phyloP scores from a whole-genome alignment of 2,113 vertebrate genomes.

The Athene noctua region DNA sequence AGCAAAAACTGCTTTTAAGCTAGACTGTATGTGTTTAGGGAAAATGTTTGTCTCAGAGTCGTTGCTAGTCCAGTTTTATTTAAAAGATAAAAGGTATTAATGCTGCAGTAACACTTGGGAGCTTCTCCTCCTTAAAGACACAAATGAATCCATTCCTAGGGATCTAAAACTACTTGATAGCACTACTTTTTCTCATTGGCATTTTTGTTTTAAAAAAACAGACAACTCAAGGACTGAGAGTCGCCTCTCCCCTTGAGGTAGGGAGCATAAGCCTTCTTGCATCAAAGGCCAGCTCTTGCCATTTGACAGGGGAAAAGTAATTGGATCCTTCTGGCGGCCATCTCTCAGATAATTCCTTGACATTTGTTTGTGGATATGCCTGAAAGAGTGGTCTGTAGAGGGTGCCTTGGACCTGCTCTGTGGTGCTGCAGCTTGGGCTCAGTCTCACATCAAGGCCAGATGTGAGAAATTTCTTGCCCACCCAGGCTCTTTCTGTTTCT shows the following conservation, averaged over 20 bases:
- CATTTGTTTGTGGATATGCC: constrained; percentile 14
- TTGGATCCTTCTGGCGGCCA: not conserved
- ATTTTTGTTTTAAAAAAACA: not conserved
- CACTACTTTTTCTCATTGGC: not conserved
- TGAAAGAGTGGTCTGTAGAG: not conserved
- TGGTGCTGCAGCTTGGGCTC: not conserved
- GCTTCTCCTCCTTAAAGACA: not conserved
- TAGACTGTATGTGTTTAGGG: not conserved
- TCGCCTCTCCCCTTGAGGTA: not conserved
- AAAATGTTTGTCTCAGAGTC: not conserved
- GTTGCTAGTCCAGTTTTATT: not conserved
- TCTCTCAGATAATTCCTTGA: not conserved
- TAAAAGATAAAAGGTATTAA: not conserved
- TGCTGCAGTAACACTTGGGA: not conserved
- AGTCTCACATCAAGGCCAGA: not conserved
- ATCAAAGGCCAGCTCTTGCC: constrained; percentile 10
- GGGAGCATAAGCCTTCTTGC: not conserved
- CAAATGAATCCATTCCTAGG: not conserved
- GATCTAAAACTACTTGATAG: not conserved
- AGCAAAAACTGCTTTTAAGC: constrained; percentile 18
- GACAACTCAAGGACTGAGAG: not conserved
- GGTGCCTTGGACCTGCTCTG: fast-evolving
- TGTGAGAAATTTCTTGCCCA: not conserved
- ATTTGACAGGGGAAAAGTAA: not conserved
- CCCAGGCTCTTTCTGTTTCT: not conserved